Percentiles rank a stretch among this genome's conserved stretches.
Evolutionary conservation across 2,888 invertebrate species (phyloP).

Genomic region (Sinopyrophorus schimmeli): DNA sequence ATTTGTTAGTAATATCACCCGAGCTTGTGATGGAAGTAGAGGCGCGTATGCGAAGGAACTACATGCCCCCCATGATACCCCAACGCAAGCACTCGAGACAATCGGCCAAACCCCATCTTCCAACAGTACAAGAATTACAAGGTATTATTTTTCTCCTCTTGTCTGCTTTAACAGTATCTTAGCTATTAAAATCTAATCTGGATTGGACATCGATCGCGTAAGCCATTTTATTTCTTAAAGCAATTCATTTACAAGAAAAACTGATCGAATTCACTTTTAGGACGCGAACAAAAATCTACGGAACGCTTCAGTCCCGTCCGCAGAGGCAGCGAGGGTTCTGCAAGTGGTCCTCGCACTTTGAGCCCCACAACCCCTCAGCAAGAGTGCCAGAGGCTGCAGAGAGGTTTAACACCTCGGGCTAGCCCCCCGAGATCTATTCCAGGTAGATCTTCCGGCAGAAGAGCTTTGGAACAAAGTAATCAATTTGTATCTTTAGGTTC

Average conservation of each 20-base stretch:
- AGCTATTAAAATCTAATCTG: too few species aligned
- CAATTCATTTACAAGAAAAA: too few species aligned
- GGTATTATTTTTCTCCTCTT: too few species aligned
- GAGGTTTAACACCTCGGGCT: constrained; percentile 56
- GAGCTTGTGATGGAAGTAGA: constrained; percentile 89
- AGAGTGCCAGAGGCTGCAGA: constrained; percentile 78
- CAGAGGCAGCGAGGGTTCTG: constrained; percentile 80
- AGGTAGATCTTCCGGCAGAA: constrained; percentile 54
- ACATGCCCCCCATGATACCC: constrained; percentile 67
- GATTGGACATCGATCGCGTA: too few species aligned
- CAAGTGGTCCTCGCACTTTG: constrained; percentile 58
- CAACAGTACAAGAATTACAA: constrained; percentile 75
- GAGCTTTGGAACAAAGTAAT: neutral
- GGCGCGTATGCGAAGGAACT: constrained; percentile 78
- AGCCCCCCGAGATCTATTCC: constrained; percentile 62
- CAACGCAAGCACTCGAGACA: constrained; percentile 64
- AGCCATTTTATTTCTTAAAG: too few species aligned
- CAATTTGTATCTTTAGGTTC: too few species aligned
- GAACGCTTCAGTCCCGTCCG: constrained; percentile 91
- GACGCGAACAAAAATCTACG: constrained; percentile 61
- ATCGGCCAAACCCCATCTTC: constrained; percentile 57
- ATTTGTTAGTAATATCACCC: constrained; percentile 78
- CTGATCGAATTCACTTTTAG: constrained; percentile 49
- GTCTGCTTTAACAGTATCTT: too few species aligned
- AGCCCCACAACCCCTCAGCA: constrained; percentile 70